These are phyloP conservation scores for Tridacna crocea DNA, from an alignment of 2,888 invertebrate species.

Conservation along the genomic window DNA sequence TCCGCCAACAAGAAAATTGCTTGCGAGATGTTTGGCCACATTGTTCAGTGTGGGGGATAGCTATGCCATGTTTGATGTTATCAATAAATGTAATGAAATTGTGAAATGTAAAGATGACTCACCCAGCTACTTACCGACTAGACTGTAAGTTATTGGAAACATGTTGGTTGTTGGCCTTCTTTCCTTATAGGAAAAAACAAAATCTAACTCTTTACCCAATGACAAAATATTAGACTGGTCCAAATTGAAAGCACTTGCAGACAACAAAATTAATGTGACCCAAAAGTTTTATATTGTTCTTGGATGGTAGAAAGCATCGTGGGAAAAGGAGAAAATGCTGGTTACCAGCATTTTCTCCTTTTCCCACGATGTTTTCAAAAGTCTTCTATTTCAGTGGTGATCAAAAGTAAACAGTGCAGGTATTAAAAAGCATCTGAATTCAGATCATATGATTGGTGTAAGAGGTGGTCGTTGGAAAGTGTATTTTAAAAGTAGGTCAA, in stretches of 20 bases:
- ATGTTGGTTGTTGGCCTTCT: not conserved
- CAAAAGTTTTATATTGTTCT: too few relatives aligned
- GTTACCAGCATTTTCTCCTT: too few relatives aligned
- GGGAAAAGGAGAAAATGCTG: too few relatives aligned
- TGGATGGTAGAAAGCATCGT: too few relatives aligned
- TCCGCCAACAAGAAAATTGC: slow-evolving; percentile 95
- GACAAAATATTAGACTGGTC: not conserved
- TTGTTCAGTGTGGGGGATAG: slow-evolving; percentile 99
- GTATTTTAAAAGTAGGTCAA: too few relatives aligned
- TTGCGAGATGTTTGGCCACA: slow-evolving; percentile 95
- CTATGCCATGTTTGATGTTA: slow-evolving; percentile 97
- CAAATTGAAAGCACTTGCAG: not conserved
- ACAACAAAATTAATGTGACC: not conserved
- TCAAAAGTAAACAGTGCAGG: too few relatives aligned
- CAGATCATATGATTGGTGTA: too few relatives aligned
- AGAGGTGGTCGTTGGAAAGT: too few relatives aligned
- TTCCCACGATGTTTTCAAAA: too few relatives aligned
- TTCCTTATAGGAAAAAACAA: not conserved
- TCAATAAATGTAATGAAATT: slow-evolving; percentile 99
- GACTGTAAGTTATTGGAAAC: slow-evolving; percentile 89
- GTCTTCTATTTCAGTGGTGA: too few relatives aligned
- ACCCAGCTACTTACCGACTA: slow-evolving; percentile 96
- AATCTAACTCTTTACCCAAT: not conserved
- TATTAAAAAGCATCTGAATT: too few relatives aligned
- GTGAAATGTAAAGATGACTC: slow-evolving; percentile 99